Evolutionary conservation across 2,797 vertebrate species (phyloP).

Genomic region (Rhincodon typus): DNA sequence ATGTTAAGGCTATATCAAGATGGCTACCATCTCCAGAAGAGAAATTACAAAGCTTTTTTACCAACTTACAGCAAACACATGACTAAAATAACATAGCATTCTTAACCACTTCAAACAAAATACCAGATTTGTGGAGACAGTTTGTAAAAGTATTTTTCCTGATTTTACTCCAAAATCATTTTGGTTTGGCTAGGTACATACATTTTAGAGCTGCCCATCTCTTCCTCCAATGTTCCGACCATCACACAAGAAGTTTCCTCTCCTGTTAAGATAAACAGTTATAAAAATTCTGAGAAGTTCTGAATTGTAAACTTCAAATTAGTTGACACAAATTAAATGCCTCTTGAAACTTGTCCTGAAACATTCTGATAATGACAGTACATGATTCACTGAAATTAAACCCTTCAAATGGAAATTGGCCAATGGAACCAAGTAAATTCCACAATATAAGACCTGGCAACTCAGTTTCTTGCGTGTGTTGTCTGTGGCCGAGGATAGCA

Average conservation of each 20-base stretch:
- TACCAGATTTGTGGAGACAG: not conserved
- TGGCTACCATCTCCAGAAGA: not conserved
- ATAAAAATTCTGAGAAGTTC: not conserved
- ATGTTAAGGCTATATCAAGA: not conserved
- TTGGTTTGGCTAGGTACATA: not conserved
- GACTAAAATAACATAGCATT: not conserved
- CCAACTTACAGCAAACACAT: not conserved
- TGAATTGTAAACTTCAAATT: not conserved
- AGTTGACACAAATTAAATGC: not conserved
- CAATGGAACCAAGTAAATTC: not conserved
- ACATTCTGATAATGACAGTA: not conserved
- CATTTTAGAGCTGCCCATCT: slow-evolving; percentile 4
- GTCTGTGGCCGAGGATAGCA: not conserved
- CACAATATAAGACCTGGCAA: not conserved
- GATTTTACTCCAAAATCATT: not conserved
- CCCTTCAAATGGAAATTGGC: not conserved
- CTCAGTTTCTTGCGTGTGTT: not conserved
- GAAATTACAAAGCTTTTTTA: not conserved
- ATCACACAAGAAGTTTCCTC: slow-evolving; percentile 26
- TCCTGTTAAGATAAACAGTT: slow-evolving; percentile 11
- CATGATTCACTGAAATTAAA: not conserved
- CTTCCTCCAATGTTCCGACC: slow-evolving; percentile 34
- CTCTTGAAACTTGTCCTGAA: not conserved
- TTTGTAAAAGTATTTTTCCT: not conserved
- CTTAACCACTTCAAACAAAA: not conserved